phyloP scores from a whole-genome alignment of 2,113 vertebrate species.

The Nothobranchius kuhntae region DNA sequence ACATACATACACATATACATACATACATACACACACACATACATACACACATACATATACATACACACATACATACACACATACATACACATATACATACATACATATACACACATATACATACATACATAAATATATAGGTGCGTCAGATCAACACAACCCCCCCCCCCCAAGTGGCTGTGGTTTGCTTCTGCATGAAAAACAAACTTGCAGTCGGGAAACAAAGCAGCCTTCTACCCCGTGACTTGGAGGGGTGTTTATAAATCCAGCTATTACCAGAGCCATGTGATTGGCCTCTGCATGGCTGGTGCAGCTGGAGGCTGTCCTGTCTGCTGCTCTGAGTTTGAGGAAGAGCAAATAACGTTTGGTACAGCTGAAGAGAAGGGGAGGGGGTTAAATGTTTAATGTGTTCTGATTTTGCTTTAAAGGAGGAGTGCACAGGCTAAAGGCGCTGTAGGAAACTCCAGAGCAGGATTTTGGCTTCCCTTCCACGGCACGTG shows the following conservation, averaged over 20 bases:
- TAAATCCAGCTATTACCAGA: conserved; percentile 6
- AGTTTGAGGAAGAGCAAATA: conserved; percentile 67
- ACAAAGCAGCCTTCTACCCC: conserved; percentile 32
- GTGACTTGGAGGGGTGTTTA: conserved; percentile 37
- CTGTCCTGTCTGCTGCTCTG: conserved; percentile 44
- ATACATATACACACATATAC: too few relatives aligned
- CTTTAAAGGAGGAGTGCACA: background rate
- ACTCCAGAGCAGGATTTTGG: conserved; percentile 2
- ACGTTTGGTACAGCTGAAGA: conserved; percentile 69
- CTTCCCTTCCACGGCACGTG: conserved; percentile 1
- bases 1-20: too few relatives aligned
- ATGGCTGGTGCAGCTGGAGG: conserved; percentile 31
- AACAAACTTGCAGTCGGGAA: conserved; percentile 1
- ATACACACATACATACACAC: too few relatives aligned
- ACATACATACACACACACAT: too few relatives aligned
- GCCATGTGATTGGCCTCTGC: conserved; percentile 50
- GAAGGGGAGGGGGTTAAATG: background rate
- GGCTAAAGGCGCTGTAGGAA: background rate
- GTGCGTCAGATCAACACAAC: too few relatives aligned
- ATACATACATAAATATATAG: too few relatives aligned
- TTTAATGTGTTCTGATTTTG: background rate
- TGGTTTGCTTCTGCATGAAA: conserved; percentile 1
- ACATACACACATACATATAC: too few relatives aligned
- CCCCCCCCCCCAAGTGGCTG: too few relatives aligned
- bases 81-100: too few relatives aligned